These are phyloP conservation scores for Rhodinocichla rosea DNA, from an alignment of 2,113 vertebrate species.

Conservation along the genomic window DNA sequence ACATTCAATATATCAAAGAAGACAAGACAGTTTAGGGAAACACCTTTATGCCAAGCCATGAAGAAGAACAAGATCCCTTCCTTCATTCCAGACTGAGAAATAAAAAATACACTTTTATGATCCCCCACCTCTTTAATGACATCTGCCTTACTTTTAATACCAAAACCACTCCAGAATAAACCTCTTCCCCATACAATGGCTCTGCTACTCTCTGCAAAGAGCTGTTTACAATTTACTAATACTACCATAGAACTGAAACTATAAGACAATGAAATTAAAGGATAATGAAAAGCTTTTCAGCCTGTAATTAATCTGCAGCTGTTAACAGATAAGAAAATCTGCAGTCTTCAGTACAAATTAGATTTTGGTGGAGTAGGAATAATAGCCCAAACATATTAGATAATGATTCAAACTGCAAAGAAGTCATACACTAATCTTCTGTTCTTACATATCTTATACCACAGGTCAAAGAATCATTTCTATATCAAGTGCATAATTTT, in stretches of 20 bases:
- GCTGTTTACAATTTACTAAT: neutral
- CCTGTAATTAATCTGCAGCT: neutral
- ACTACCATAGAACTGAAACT: neutral
- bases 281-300: conserved; percentile 16
- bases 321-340: neutral
- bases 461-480: neutral
- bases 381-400: neutral
- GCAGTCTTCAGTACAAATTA: neutral
- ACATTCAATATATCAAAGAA: neutral
- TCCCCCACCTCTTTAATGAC: neutral
- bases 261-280: neutral
- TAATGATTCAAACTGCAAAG: neutral
- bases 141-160: neutral
- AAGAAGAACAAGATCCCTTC: neutral
- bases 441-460: neutral
- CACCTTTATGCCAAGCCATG: fast-evolving
- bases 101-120: neutral
- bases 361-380: neutral
- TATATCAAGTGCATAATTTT: neutral
- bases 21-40: neutral
- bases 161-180: neutral
- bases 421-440: neutral
- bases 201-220: neutral
- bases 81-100: neutral
- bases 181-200: neutral